Evolutionary conservation across 64 coral and sea anemone genomes (phyloP).

Genomic region (Montipora sp.): DNA sequence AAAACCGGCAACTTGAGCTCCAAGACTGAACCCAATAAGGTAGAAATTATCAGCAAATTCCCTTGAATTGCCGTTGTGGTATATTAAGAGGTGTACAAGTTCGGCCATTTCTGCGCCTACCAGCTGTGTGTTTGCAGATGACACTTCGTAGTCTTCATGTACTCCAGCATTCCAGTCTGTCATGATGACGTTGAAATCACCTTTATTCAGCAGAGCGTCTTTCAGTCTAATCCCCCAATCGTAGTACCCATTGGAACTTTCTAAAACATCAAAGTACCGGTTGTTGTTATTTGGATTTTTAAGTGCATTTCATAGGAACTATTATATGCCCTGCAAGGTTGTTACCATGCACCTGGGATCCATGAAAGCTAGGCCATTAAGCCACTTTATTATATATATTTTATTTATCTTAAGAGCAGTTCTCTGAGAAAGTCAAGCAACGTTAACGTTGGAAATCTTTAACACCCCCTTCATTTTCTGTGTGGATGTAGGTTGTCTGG

Average conservation of each 20-base stretch:
- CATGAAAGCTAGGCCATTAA: too few relatives aligned
- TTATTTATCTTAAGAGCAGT: too few relatives aligned
- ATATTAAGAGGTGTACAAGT: not conserved
- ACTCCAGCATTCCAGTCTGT: not conserved
- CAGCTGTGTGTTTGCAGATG: constrained; percentile 20
- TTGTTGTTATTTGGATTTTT: not conserved
- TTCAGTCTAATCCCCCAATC: not conserved
- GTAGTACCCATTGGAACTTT: not conserved
- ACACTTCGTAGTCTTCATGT: constrained; percentile 3
- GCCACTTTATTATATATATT: too few relatives aligned
- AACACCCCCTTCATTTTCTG: too few relatives aligned
- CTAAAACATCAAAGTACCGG: not conserved
- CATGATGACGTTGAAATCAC: not conserved
- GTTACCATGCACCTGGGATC: too few relatives aligned
- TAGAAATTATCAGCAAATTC: not conserved
- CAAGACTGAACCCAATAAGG: not conserved
- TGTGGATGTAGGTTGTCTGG: too few relatives aligned
- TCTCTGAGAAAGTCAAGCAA: too few relatives aligned
- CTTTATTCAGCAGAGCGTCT: not conserved
- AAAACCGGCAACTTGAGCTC: not conserved
- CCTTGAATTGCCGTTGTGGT: not conserved
- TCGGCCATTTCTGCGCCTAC: constrained; percentile 44
- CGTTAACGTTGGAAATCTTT: too few relatives aligned
- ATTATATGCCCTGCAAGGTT: too few relatives aligned
- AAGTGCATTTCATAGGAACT: too few relatives aligned